Percentiles rank a stretch among this genome's conserved stretches.
Evolutionary conservation across 2,888 invertebrate genomes (phyloP).

Genomic region (Acleris sparsana): DNA sequence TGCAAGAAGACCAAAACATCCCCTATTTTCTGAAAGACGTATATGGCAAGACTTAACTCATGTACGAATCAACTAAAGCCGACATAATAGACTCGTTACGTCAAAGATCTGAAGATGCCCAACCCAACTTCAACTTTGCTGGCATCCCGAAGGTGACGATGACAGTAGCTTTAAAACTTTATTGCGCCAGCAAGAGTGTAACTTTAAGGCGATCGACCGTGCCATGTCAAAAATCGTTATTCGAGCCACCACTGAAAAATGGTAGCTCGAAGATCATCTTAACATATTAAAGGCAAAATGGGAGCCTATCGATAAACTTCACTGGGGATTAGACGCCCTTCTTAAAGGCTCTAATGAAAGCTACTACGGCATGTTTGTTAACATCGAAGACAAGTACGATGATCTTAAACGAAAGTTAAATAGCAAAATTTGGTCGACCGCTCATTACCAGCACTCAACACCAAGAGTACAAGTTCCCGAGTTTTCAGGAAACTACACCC

Average conservation of each 20-base stretch:
- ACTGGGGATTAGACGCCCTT: slow-evolving; percentile 34
- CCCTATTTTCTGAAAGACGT: too few relatives aligned
- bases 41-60: too few relatives aligned
- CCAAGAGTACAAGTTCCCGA: slow-evolving; percentile 21
- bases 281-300: slow-evolving; percentile 31
- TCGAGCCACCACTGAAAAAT: slow-evolving; percentile 14
- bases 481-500: slow-evolving; percentile 28
- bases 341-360: slow-evolving; percentile 22
- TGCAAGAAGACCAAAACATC: too few relatives aligned
- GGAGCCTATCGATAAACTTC: slow-evolving; percentile 33
- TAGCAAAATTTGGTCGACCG: slow-evolving; percentile 31
- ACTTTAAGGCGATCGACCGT: slow-evolving; percentile 35
- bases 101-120: too few relatives aligned
- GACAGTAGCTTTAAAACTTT: not conserved
- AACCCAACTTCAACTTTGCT: too few relatives aligned
- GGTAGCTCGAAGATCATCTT: slow-evolving; percentile 36
- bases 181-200: slow-evolving; percentile 25
- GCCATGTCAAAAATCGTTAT: slow-evolving; percentile 32
- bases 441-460: slow-evolving; percentile 31
- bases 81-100: too few relatives aligned
- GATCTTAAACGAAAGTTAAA: slow-evolving; percentile 8
- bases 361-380: slow-evolving; percentile 15
- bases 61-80: too few relatives aligned
- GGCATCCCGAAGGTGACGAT: too few relatives aligned
- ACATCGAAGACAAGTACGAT: slow-evolving; percentile 17